Evolutionary conservation across 2,113 vertebrate genomes (phyloP).

Genomic region (Odocoileus virginianus): DNA sequence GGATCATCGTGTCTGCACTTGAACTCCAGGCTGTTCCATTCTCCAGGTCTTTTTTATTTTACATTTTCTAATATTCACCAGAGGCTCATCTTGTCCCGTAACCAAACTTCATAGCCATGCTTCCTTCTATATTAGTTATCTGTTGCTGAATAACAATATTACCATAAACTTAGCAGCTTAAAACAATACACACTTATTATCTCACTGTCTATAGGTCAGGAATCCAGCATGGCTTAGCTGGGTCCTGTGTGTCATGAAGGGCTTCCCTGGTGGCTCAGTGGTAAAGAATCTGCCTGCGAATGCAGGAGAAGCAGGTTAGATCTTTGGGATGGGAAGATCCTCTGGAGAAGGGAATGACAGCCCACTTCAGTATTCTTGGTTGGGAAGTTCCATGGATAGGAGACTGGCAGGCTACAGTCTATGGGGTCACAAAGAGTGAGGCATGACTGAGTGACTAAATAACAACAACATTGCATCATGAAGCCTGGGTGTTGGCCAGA

Average conservation of each 20-base stretch:
- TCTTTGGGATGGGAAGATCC: background rate
- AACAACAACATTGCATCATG: background rate
- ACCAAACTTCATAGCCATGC: background rate
- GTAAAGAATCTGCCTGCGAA: background rate
- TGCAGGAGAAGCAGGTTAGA: background rate
- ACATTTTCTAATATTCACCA: background rate
- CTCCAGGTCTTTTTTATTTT: background rate
- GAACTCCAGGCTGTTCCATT: background rate
- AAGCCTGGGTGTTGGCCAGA: background rate
- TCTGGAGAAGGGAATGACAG: background rate
- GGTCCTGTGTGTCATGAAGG: background rate
- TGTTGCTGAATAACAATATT: background rate
- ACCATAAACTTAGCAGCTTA: background rate
- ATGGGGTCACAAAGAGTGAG: background rate
- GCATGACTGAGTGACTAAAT: background rate
- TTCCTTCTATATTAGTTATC: constrained; percentile 11
- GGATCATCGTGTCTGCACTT: background rate
- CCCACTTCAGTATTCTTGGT: background rate
- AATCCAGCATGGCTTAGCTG: background rate
- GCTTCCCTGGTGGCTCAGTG: background rate
- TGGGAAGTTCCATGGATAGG: background rate
- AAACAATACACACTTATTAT: background rate
- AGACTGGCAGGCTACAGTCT: background rate
- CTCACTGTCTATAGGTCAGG: background rate
- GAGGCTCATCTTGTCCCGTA: background rate